A percentile compares a stretch with the other conserved stretches of the same genome.
Conservation (phyloP, 2,797 vertebrate species). For the Platyrinchus mystaceus region DNA sequence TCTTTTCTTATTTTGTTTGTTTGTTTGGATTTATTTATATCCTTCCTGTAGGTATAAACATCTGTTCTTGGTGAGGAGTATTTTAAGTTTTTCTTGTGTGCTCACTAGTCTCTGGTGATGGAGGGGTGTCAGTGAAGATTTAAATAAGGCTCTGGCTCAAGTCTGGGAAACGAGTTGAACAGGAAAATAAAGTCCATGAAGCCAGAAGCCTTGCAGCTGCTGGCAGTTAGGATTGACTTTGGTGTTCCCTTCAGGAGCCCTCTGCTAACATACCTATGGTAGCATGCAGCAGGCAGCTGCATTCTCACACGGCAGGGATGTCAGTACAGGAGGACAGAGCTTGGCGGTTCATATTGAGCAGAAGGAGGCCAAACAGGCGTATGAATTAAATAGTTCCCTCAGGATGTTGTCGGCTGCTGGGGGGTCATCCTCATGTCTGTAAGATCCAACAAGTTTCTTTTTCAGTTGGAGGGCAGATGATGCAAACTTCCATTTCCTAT, state of each 20-base stretch:
- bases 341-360: background rate
- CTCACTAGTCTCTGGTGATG: background rate
- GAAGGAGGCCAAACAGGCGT: slow-evolving; percentile 12
- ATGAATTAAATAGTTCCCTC: background rate
- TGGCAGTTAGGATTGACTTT: background rate
- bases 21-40: background rate
- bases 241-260: background rate
- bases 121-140: background rate
- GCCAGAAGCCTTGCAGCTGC: slow-evolving; percentile 36
- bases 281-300: background rate
- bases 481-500: background rate
- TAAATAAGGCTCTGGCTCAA: background rate
- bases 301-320: background rate
- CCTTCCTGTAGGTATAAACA: background rate
- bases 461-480: background rate
- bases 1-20: background rate
- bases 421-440: background rate
- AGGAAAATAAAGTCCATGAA: background rate
- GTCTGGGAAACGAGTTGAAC: background rate
- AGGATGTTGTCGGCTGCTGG: slow-evolving; percentile 10
- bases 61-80: background rate
- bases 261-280: background rate
- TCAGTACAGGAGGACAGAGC: background rate
- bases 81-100: background rate
- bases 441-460: background rate